Percentiles rank a stretch among this genome's conserved stretches.
Conservation (phyloP, 1,140 invertebrate genomes). For the Zaprionus capensis region DNA sequence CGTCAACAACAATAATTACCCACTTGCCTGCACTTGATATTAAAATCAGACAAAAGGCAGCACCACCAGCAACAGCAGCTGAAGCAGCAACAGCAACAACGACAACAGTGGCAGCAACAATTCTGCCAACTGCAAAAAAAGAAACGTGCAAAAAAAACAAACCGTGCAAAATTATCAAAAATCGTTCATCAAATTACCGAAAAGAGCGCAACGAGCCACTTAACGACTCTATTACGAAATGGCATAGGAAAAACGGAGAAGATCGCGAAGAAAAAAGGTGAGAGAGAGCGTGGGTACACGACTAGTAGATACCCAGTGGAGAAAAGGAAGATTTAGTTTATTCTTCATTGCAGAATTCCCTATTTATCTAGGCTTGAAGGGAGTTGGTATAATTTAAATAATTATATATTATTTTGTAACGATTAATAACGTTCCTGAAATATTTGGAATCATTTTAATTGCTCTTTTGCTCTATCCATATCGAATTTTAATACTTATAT, state of each 20-base stretch:
- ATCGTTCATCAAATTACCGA: constrained; percentile 83
- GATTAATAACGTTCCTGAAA: no score
- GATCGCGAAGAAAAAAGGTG: constrained; percentile 46
- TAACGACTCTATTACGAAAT: constrained; percentile 83
- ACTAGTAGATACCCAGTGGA: background rate
- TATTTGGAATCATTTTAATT: no score
- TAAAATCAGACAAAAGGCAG: constrained; percentile 80
- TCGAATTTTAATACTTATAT: fast-evolving
- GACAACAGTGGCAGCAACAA: constrained; percentile 10
- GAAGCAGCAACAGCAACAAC: background rate
- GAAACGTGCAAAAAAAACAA: constrained; percentile 71
- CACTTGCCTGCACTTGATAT: constrained; percentile 83
- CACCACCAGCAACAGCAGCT: constrained; percentile 3
- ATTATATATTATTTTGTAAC: no score
- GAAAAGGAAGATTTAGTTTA: background rate
- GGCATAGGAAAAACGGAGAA: constrained; percentile 57
- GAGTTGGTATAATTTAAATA: no score
- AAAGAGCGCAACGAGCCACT: constrained; percentile 62
- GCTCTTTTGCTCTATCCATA: no score
- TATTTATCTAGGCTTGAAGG: no score
- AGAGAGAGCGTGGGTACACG: background rate
- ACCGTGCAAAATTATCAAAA: constrained; percentile 79
- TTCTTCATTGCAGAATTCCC: no score
- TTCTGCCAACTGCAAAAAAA: constrained; percentile 8
- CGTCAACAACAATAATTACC: constrained; percentile 81